phyloP scores from a whole-genome alignment of 2,888 invertebrate genomes.

The Spialia ferax region DNA sequence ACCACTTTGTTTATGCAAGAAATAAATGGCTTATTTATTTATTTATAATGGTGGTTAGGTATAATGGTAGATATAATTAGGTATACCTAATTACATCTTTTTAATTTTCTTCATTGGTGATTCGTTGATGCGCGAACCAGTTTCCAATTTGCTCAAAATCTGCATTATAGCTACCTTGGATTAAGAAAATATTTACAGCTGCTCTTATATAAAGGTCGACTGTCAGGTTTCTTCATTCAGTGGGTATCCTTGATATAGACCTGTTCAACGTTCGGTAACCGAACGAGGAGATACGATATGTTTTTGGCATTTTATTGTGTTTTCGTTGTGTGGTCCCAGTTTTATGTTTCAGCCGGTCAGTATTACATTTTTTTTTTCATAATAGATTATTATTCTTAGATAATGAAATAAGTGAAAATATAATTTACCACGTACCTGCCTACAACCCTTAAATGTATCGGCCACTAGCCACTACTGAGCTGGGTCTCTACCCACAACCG shows the following conservation, averaged over 20 bases:
- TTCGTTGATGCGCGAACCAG: constrained; percentile 6
- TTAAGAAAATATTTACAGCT: background rate
- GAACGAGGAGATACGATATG: background rate
- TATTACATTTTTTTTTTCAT: constrained; percentile 1
- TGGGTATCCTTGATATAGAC: constrained; percentile 6
- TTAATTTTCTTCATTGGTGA: no score
- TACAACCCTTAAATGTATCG: no score
- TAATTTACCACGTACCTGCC: no score
- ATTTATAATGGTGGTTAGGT: no score
- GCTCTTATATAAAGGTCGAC: constrained; percentile 16
- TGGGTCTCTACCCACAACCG: no score
- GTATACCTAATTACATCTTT: no score
- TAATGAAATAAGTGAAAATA: no score
- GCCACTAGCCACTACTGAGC: no score
- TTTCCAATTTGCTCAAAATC: background rate
- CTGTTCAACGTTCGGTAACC: background rate
- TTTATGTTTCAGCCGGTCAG: constrained; percentile 14
- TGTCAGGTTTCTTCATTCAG: constrained; percentile 13
- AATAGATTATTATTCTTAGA: no score
- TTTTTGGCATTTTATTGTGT: constrained; percentile 24
- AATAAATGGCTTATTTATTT: no score
- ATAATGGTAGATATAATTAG: no score
- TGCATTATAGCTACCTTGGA: constrained; percentile 1
- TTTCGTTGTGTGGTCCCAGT: constrained; percentile 15
- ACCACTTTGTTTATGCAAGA: no score